These are phyloP conservation scores for Oreochromis grahami DNA, from an alignment of 2,797 vertebrate genomes.

Conservation along the genomic window DNA sequence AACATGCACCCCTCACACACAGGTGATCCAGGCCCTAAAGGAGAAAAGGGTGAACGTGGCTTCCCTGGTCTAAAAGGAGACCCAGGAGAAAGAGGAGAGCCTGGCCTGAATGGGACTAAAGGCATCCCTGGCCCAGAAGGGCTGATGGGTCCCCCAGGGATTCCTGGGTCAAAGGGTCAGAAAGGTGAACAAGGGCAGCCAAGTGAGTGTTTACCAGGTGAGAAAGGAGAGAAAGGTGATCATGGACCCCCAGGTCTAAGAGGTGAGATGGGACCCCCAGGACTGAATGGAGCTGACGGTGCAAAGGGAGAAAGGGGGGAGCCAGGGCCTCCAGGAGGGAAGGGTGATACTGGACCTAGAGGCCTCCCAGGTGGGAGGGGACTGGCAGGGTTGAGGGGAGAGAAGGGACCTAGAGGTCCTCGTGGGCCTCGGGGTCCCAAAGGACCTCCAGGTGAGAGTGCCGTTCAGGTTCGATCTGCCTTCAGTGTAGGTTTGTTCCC, in stretches of 20 bases:
- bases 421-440: conserved; percentile 82
- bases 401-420: conserved; percentile 82
- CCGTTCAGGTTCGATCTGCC: conserved; percentile 70
- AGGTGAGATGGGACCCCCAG: conserved; percentile 78
- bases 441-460: conserved; percentile 76
- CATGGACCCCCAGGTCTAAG: conserved; percentile 79
- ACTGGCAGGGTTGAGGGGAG: conserved; percentile 78
- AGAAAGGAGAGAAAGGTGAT: conserved; percentile 82
- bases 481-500: conserved; percentile 90
- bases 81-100: conserved; percentile 70
- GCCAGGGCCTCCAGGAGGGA: conserved; percentile 80
- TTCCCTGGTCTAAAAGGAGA: conserved; percentile 72
- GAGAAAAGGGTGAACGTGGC: conserved; percentile 75
- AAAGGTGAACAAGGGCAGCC: conserved; percentile 76
- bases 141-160: conserved; percentile 82
- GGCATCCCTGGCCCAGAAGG: conserved; percentile 80
- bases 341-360: conserved; percentile 78
- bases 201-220: conserved; percentile 76
- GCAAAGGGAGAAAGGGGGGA: conserved; percentile 75
- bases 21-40: conserved; percentile 78
- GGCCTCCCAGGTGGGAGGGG: conserved; percentile 82
- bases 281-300: conserved; percentile 76
- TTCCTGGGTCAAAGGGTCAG: conserved; percentile 82
- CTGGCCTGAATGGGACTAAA: conserved; percentile 77
- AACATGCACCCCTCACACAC: not conserved